phyloP scores from a whole-genome alignment of 2,113 vertebrate species.

The Hemibagrus wyckioides region DNA sequence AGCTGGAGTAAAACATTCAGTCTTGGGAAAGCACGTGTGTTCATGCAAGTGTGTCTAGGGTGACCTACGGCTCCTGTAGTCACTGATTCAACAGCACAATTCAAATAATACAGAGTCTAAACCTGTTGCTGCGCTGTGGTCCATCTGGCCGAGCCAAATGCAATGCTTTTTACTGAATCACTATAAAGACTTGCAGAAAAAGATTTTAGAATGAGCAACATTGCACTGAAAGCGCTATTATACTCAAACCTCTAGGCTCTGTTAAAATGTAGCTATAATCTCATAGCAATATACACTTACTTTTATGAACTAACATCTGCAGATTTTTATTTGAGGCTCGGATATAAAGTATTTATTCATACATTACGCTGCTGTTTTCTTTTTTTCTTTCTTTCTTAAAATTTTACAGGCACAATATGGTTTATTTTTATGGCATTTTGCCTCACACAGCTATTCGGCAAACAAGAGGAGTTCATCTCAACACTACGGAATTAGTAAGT shows the following conservation, averaged over 20 bases:
- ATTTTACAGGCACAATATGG: background rate
- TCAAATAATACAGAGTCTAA: background rate
- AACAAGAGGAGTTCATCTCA: background rate
- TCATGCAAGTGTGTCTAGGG: conserved; percentile 20
- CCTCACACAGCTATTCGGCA: background rate
- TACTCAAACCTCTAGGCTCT: background rate
- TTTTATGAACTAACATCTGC: conserved; percentile 1
- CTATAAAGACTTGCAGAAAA: conserved; percentile 26
- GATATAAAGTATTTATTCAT: background rate
- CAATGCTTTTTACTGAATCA: conserved; percentile 14
- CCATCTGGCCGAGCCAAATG: conserved; percentile 11
- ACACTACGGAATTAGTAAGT: background rate
- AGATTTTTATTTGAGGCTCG: background rate
- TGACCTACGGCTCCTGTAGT: conserved; percentile 1
- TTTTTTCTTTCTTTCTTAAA: no score
- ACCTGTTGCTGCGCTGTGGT: conserved; percentile 10
- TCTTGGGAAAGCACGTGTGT: conserved; percentile 18
- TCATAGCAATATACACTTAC: background rate
- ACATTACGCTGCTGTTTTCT: background rate
- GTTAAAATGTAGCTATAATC: background rate
- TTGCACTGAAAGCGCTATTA: background rate
- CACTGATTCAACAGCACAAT: conserved; percentile 10
- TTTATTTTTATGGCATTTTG: background rate
- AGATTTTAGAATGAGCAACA: background rate
- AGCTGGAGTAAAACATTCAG: conserved; percentile 19